Conservation (phyloP, 2,888 invertebrate genomes). For the Lepidonotus clava region DNA sequence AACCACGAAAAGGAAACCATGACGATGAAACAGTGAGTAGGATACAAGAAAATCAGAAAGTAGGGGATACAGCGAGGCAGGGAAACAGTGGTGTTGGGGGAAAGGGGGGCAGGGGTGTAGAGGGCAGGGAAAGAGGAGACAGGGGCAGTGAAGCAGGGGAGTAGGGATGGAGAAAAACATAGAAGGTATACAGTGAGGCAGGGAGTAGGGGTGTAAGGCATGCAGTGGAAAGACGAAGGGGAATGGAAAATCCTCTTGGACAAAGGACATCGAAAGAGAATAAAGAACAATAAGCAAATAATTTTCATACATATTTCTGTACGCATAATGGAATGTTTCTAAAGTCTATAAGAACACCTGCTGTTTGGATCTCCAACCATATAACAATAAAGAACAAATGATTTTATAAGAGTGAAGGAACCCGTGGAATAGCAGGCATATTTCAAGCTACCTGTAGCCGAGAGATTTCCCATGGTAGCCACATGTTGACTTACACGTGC, state of each 20-base stretch:
- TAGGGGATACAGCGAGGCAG: neutral
- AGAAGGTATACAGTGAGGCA: neutral
- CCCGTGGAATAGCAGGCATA: too few species aligned
- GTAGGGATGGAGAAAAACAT: neutral
- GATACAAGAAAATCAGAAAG: neutral
- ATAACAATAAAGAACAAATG: too few species aligned
- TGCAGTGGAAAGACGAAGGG: neutral
- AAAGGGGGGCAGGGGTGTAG: neutral
- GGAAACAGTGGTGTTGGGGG: neutral
- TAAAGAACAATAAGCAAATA: neutral
- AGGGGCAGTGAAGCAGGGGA: neutral
- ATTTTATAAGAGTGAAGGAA: too few species aligned
- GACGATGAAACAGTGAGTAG: neutral
- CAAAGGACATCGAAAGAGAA: neutral
- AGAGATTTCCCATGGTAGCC: too few species aligned
- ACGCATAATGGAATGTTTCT: too few species aligned
- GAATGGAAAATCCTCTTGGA: neutral
- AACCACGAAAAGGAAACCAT: neutral
- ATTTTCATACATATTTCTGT: too few species aligned
- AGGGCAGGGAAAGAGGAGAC: neutral
- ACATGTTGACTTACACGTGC: too few species aligned
- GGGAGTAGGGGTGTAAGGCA: neutral
- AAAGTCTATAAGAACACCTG: too few species aligned
- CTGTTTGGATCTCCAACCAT: too few species aligned
- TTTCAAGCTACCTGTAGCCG: too few species aligned